Evolutionary conservation across 2,888 invertebrate species (phyloP), one percentile per base, ranked within the genome.

Genomic region (Dynastes grantii): DNA sequence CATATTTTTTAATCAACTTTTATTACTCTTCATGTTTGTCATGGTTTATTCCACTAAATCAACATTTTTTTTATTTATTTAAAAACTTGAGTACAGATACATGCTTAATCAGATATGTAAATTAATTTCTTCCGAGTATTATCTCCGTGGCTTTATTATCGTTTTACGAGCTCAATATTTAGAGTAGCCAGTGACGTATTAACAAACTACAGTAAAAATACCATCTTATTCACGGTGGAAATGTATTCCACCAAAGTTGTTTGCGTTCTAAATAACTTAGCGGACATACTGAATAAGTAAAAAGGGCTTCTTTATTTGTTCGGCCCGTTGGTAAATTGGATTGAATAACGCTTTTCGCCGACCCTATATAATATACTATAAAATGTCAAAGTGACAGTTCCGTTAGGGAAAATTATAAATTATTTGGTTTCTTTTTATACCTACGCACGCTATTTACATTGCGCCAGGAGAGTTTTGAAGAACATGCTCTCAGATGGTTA

Each of bases 331-430:
- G 40, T 61, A 73, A 45, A 73, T 58, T 61, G 40, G 45, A 73
- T 22, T 58, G 22, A 58, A n/a, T 40, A 61, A 40, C 40, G 22
- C 45, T 58, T 22, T 73, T 61, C 40, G 16, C 22, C 61, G 40
- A 16, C 29, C 40, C 73, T 58, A 37, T 73, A 40, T 73, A 58
- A 73, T 73, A 73, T 61, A 58, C 73, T 16, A 73, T 73, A 73
- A 73, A 73, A 73, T 45, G 73, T 73, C 73, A 45, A 73, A 73
- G 73, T 73, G 61, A 73, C 61, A 58, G 53, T 73, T 40, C 45
- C 27, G 73, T 73, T 73, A 58, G 73, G 58, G 45, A 37, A 73
- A 45, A 61, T 73, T 61, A 73, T 73, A 73, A 73, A 73, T 73
- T 73, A 73, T 73, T 45, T 61, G 61, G 22, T 40, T 61, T 40